Evolutionary conservation across 2,797 vertebrate species (phyloP).

Genomic region (Anguilla pacifica): DNA sequence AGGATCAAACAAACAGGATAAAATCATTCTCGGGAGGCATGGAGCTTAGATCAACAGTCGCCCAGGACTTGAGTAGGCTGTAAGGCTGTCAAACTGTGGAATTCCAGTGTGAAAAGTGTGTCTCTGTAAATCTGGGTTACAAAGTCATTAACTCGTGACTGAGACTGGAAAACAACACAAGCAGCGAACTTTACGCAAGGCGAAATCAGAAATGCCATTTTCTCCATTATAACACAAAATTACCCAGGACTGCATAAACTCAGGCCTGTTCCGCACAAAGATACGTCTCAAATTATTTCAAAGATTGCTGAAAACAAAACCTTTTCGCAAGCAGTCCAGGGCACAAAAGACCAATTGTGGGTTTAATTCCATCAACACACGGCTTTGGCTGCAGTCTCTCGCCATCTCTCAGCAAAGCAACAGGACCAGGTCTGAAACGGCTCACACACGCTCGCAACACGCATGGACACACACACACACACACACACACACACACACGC

Average conservation of each 20-base stretch:
- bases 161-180: not conserved
- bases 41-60: not conserved
- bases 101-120: not conserved
- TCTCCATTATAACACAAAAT: not conserved
- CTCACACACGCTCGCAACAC: not conserved
- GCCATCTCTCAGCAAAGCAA: not conserved
- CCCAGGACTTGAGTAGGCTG: not conserved
- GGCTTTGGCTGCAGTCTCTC: not conserved
- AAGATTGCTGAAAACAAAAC: slow-evolving; percentile 13
- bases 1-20: not conserved
- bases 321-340: not conserved
- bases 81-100: not conserved
- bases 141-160: not conserved
- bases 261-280: not conserved
- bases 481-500: not conserved
- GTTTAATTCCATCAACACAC: not conserved
- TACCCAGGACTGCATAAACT: not conserved
- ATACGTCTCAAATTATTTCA: not conserved
- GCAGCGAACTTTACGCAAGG: not conserved
- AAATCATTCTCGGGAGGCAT: not conserved
- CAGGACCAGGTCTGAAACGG: not conserved
- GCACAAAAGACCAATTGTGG: not conserved
- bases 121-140: not conserved
- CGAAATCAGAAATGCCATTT: not conserved
- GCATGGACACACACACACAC: not conserved